Percentiles rank a stretch among this genome's conserved stretches.
Evolutionary conservation across 2,797 vertebrate species (phyloP).

Genomic region (Coendou prehensilis): DNA sequence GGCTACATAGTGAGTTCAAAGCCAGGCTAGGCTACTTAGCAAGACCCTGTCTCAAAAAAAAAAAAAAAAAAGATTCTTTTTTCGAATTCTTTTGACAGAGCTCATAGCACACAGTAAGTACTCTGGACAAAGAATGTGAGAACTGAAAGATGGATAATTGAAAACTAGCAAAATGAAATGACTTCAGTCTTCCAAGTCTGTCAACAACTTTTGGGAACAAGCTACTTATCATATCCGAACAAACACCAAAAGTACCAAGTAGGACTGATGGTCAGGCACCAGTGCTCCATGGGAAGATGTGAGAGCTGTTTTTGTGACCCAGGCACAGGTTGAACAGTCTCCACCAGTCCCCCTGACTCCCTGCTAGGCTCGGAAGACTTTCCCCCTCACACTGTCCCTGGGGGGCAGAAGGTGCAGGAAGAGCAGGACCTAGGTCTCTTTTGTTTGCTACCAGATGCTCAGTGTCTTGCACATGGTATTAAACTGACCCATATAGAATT

Average conservation of each 20-base stretch:
- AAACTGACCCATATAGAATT: background rate
- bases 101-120: background rate
- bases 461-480: background rate
- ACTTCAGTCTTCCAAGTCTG: background rate
- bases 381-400: background rate
- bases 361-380: background rate
- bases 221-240: background rate
- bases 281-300: background rate
- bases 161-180: background rate
- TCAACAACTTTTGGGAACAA: background rate
- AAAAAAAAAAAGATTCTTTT: background rate
- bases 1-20: background rate
- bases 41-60: background rate
- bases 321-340: too few relatives aligned
- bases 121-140: constrained; percentile 51
- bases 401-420: background rate
- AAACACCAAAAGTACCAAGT: background rate
- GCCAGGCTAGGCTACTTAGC: background rate
- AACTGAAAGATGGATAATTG: background rate
- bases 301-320: background rate
- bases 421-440: background rate
- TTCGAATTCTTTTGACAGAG: constrained; percentile 39
- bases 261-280: background rate
- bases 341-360: background rate
- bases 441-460: background rate